A percentile compares a stretch with the other conserved stretches of the same genome.
phyloP scores from a whole-genome alignment of 2,797 vertebrate genomes.

The Pempheris klunzingeri region DNA sequence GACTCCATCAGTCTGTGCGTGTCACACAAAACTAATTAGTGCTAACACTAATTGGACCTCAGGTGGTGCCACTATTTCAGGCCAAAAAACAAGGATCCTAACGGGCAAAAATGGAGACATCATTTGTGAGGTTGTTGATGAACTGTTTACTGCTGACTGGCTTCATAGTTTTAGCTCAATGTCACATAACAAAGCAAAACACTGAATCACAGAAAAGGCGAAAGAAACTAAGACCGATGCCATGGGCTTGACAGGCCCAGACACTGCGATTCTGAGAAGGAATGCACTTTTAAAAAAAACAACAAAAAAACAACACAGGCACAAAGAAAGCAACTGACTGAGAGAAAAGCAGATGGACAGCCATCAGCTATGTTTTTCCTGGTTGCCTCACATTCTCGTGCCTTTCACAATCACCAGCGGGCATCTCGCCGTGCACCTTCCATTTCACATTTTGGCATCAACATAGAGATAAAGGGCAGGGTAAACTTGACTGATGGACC shows the following conservation, averaged over 20 bases:
- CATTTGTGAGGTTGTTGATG: conserved; percentile 2
- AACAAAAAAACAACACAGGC: conserved; percentile 10
- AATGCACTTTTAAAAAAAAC: conserved; percentile 44
- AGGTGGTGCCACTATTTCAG: conserved; percentile 31
- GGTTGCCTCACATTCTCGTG: conserved; percentile 13
- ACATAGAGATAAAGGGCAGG: conserved; percentile 8
- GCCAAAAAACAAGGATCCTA: conserved; percentile 49
- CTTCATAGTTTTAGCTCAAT: conserved; percentile 12
- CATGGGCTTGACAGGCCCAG: conserved; percentile 57
- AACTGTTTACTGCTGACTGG: background rate
- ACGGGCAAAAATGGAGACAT: background rate
- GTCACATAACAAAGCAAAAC: conserved; percentile 2
- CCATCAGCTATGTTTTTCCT: conserved; percentile 6
- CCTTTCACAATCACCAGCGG: conserved; percentile 23
- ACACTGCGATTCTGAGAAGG: conserved; percentile 47
- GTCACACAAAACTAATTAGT: conserved; percentile 37
- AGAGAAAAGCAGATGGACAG: conserved; percentile 44
- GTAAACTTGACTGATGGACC: conserved; percentile 47
- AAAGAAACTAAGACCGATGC: conserved; percentile 23
- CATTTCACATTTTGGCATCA: conserved; percentile 24
- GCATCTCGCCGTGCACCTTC: background rate
- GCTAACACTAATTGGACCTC: conserved; percentile 31
- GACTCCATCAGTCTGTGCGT: background rate
- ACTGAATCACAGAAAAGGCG: conserved; percentile 16
- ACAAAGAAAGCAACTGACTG: conserved; percentile 12